Evolutionary conservation across 2,888 invertebrate species (phyloP).

Genomic region (Apamea sordens): DNA sequence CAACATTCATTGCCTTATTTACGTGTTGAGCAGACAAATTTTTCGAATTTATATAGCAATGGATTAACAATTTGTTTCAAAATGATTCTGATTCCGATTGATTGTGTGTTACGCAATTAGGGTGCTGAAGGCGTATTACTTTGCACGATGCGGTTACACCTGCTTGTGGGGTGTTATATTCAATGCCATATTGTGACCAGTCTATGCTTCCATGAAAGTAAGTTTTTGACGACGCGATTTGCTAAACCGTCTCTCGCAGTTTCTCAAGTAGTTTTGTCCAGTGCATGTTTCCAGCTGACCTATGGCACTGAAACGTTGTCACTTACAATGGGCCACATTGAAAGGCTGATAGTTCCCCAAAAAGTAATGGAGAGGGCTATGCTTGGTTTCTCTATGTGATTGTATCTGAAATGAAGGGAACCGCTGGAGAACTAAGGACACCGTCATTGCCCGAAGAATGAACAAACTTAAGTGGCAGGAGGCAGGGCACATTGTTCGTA

Average conservation of each 20-base stretch:
- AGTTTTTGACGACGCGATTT: neutral
- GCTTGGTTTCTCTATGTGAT: neutral
- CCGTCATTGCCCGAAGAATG: neutral
- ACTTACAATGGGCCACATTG: neutral
- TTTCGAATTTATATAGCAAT: too few relatives aligned
- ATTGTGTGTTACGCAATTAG: too few relatives aligned
- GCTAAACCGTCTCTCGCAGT: neutral
- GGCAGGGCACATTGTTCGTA: neutral
- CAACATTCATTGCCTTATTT: too few relatives aligned
- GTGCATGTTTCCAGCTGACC: neutral
- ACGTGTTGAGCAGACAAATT: too few relatives aligned
- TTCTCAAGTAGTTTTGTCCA: neutral
- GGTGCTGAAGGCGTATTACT: conserved; percentile 16
- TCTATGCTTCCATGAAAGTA: neutral
- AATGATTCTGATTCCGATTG: too few relatives aligned
- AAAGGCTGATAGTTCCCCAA: neutral
- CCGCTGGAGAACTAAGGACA: neutral
- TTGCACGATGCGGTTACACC: conserved; percentile 1
- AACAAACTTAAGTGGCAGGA: neutral
- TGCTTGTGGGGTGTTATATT: conserved; percentile 3
- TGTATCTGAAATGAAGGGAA: neutral
- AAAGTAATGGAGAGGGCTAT: neutral
- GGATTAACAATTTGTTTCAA: too few relatives aligned
- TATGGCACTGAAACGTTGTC: neutral
- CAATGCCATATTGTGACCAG: neutral